Percentiles rank a stretch among this genome's conserved stretches.
Conservation (phyloP, 2,113 vertebrate genomes). For the Mesitornis unicolor region DNA sequence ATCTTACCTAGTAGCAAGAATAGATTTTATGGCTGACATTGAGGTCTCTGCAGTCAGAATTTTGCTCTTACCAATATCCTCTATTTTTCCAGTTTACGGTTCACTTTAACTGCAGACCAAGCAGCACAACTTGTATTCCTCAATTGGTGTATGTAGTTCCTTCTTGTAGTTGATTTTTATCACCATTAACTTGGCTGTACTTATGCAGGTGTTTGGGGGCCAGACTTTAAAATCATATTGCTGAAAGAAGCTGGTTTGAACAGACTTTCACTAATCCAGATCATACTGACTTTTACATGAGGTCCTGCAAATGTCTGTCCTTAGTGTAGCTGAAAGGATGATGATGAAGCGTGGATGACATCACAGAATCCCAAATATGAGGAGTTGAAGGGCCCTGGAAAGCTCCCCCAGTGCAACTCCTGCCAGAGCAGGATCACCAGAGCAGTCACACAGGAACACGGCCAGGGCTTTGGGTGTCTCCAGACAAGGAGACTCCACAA, state of each 20-base stretch:
- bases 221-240: neutral
- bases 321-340: fast-evolving
- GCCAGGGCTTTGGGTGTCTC: no score
- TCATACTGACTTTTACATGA: neutral
- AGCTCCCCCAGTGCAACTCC: no score
- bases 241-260: neutral
- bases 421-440: no score
- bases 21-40: neutral
- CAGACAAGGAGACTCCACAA: no score
- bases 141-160: neutral
- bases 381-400: no score
- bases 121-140: neutral
- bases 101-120: neutral
- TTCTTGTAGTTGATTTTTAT: neutral
- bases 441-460: neutral
- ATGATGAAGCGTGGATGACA: neutral
- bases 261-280: neutral
- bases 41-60: neutral
- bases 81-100: neutral
- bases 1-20: neutral
- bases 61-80: neutral
- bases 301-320: neutral
- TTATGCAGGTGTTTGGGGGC: neutral
- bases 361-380: no score
- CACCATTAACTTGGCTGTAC: neutral